These are phyloP conservation scores for Crotalus tigris DNA, from an alignment of 2,113 vertebrate species.

Conservation along the genomic window DNA sequence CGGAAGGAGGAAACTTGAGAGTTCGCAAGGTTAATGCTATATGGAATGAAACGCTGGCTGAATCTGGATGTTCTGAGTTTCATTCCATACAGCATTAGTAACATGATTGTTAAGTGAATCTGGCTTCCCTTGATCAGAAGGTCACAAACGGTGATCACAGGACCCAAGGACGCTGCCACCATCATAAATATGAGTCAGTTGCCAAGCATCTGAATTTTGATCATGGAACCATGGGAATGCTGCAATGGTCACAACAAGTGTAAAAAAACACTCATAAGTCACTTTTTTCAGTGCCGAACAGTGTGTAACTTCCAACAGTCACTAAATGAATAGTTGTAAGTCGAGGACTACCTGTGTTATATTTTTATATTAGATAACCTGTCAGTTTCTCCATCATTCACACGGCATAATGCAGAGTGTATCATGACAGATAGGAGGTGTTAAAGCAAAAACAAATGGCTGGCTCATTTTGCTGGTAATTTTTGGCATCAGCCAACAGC, in stretches of 20 bases:
- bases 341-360: neutral
- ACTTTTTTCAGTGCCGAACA: neutral
- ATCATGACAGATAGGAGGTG: neutral
- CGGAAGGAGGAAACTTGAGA: too few species aligned
- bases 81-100: neutral
- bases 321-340: neutral
- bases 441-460: slow-evolving; percentile 25
- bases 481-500: slow-evolving; percentile 15
- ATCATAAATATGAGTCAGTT: neutral
- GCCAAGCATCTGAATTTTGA: neutral
- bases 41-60: too few species aligned
- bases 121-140: neutral
- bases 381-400: slow-evolving; percentile 35
- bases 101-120: neutral
- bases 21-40: too few species aligned
- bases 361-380: neutral
- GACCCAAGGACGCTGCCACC: neutral
- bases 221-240: neutral
- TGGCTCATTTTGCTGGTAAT: slow-evolving; percentile 5
- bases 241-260: neutral
- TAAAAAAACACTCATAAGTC: neutral
- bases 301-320: neutral
- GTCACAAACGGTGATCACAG: too few species aligned
- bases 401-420: slow-evolving; percentile 32
- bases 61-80: too few species aligned